Evolutionary conservation across 2,113 vertebrate species (phyloP).

Genomic region (Syngnathoides biaculeatus): DNA sequence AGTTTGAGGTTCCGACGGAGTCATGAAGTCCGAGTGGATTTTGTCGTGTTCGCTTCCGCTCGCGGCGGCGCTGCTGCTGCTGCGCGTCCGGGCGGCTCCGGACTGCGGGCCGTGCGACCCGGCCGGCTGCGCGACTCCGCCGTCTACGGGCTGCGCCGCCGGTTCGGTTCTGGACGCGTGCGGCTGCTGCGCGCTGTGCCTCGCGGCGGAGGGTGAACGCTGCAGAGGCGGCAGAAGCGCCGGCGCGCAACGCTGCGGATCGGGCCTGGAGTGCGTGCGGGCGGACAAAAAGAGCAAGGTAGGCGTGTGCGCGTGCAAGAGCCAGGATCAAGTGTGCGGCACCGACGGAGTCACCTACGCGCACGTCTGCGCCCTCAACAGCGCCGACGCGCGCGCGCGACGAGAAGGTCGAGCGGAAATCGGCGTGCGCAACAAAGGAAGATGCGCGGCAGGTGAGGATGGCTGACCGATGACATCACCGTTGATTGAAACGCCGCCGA

Average conservation of each 20-base stretch:
- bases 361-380: constrained; percentile 79
- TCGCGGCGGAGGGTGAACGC: constrained; percentile 72
- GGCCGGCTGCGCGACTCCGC: constrained; percentile 70
- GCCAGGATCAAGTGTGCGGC: constrained; percentile 83
- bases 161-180: constrained; percentile 73
- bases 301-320: constrained; percentile 82
- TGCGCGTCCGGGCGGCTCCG: constrained; percentile 3
- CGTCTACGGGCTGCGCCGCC: constrained; percentile 67
- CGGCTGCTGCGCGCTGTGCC: constrained; percentile 80
- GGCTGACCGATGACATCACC: neutral
- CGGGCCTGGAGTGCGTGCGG: constrained; percentile 77
- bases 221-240: constrained; percentile 45
- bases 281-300: constrained; percentile 60
- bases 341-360: constrained; percentile 79
- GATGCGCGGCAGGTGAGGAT: constrained; percentile 59
- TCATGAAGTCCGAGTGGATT: constrained; percentile 38
- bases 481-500: too few species aligned
- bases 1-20: neutral
- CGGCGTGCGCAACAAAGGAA: constrained; percentile 80
- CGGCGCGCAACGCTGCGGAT: constrained; percentile 69
- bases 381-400: constrained; percentile 74
- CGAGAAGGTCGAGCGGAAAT: constrained; percentile 63
- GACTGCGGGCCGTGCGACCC: constrained; percentile 73
- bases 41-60: constrained; percentile 9
- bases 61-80: neutral